Base-by-base conservation (phyloP, 1,140 invertebrate species). In the Drosophila bifasciata region DNA sequence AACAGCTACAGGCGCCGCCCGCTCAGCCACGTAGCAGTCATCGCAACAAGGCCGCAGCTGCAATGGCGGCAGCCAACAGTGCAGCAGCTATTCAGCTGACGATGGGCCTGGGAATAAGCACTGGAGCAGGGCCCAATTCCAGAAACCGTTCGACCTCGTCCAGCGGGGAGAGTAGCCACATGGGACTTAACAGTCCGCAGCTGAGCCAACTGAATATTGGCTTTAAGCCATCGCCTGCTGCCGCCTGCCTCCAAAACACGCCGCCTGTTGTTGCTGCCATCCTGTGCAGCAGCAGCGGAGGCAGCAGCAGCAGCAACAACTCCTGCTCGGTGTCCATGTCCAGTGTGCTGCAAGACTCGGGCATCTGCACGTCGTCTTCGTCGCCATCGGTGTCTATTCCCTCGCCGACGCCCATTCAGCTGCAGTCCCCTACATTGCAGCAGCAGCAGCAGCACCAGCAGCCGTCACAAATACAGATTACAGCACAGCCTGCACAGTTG, bases 311-410 rank as follows among this genome's bases (percentile, higher is more conserved):
- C 16, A 88, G 84, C 59, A 88, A 81, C 16, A 91, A 86, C 43
- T 79, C 90, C 11, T 88, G 89, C 17, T 89, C 85, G 7, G 80
- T 85, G 5, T 90, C 89, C 8, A 76, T 85, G 62, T 80, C 90
- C 15, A 68, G 80, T 89, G 79, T 89, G 28, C 59, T 91, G 59
- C 89, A 91, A 19, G 90, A 90, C 73, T 90, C 89, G 3, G 90
- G 90, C 23, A 85, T 91, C 21, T 91, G 88, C 32, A 91, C 90
- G 2, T 91, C 90, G 1, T 91, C 90, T 0, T 91, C 90, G 0
- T 86, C 90, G 43, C 73, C 91, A 5, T 81, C 90, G 6, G 73
- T 90, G n/a, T 89, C 91, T 3, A 79, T 90, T 44, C 79, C 92
- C 2, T 92, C 91, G 25, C 85, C 90, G 1, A 86, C 81, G 9